Percentiles rank a stretch among this genome's conserved stretches.
These are phyloP conservation scores for Arrhamphus sclerolepis DNA, from an alignment of 2,797 vertebrate species.

Conservation along the genomic window DNA sequence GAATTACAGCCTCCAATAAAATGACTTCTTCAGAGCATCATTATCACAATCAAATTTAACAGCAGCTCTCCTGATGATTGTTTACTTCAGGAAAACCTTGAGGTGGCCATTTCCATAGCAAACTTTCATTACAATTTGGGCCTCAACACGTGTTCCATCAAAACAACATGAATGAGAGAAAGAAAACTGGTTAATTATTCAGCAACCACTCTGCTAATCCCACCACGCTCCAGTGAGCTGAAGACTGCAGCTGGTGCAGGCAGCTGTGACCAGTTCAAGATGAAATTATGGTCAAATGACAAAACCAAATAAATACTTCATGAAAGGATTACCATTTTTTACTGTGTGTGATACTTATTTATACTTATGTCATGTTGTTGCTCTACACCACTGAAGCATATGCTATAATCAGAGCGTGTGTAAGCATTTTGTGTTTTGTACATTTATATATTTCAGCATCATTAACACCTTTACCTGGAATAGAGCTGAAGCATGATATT, in stretches of 20 bases:
- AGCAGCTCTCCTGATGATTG: no score
- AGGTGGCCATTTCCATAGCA: background rate
- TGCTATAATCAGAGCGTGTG: background rate
- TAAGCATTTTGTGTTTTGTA: no score
- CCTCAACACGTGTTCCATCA: background rate
- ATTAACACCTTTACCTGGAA: background rate
- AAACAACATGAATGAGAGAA: conserved; percentile 39
- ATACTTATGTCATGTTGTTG: no score
- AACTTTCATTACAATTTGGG: background rate
- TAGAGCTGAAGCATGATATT: background rate
- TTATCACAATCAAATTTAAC: no score
- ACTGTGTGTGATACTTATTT: background rate
- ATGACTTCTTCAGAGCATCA: no score
- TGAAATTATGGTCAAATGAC: no score
- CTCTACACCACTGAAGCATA: no score
- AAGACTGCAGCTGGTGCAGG: conserved; percentile 52
- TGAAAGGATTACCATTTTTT: background rate
- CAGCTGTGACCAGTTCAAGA: conserved; percentile 3
- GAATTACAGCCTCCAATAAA: no score
- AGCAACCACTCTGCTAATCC: conserved; percentile 46
- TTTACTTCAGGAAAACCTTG: no score
- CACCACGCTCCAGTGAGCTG: conserved; percentile 49
- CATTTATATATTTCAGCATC: background rate
- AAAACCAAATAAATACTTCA: conserved; percentile 1
- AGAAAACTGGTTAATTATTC: conserved; percentile 54